Base-by-base conservation (phyloP, 1,140 invertebrate species). In the Papilio aristodemus region DNA sequence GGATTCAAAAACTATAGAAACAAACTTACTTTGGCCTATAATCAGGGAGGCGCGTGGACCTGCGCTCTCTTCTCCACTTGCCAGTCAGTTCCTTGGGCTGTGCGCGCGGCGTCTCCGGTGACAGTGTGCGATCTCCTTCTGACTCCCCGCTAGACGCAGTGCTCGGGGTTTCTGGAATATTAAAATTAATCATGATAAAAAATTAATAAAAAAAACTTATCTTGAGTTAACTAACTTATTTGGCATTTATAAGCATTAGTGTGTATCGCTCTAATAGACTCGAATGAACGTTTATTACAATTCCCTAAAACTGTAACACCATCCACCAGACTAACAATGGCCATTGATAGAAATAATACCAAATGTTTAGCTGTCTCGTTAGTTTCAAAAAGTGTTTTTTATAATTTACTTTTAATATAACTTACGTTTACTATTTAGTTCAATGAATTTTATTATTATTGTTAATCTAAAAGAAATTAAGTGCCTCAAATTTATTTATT, bases 61-160 rank as follows among this genome's bases (percentile, higher is more conserved):
- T 90, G 37, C 94, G 89, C 59, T 95, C 94, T 62, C 94, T 90
- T 57, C 94, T 92, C 94, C 94, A 95, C 81, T 94, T 94, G 36
- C 93, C 93, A 9, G 94, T 94, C 46, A 94, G 83, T 76, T 94
- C 93, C 82, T 94, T 94, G 60, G 92, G 86, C 57, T 92, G 92
- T 67, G 76, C 77, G 32, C 80, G 76, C 10, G 87, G 86, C 38
- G 86, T 77, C 62, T 90, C 88, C 0, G 85, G 89, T 5, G 84
- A 90, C 37, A 86, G 75, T 5, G 87, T 89, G 8, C 87, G 79
- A 54, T 90, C 88, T 4, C 88, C 88, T 58, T 91, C 90, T 0
- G 91, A 92, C 62, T 91, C 91, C 3, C 90, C 88, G 46, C 89
- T 87, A 0, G 90, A 92, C 3, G 88, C 87, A n/a, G 89, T 89